Evolutionary conservation across 2,797 vertebrate genomes (phyloP), one percentile per base, ranked within the genome.

Genomic region (Phataginus tricuspis): DNA sequence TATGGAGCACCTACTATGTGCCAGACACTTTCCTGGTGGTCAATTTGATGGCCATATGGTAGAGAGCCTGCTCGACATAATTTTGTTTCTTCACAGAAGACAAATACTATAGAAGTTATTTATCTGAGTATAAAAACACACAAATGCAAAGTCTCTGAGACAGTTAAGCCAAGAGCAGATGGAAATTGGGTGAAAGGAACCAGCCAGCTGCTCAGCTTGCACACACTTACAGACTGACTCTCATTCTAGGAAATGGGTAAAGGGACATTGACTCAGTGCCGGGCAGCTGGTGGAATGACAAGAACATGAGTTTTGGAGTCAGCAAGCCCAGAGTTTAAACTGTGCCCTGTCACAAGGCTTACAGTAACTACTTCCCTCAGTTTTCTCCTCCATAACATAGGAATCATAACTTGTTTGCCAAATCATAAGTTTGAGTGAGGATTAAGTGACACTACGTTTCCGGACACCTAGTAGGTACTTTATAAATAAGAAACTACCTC

Each of bases 321-420:
- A 34, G 25, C 72, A 68, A 75, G 39, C 78, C 63, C 72, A 88
- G 91, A 16, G 37, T 75, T 71, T 49, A 51, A 69, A 71, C 19
- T 27, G 51, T 71, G 6, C 10, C 83, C 37, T 79, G 7, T 51
- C 18, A 80, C 6, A 59, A 63, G 3, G 15, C 45, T 15, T 75
- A 5, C 25, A 11, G 34, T 13, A 57, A 34, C 31, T n/a, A 83
- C 45, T 57, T 51, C 16, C 21, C 63, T 95, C 45, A 15, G 14
- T 84, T 95, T 95, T 21, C 23, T 53, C 25, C 82, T 34, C 55
- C 80, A 2, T 42, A 92, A 92, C 92, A 90, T 84, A 49, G 45
- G 45, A 91, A 75, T 77, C 19, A 19, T 66, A 66, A 71, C 2
- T 64, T 14, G 71, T 90, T 75, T n/a, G 29, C 80, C 45, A 18